These are phyloP conservation scores for Pristionchus maxplancki DNA, from an alignment of 2,888 invertebrate species.

Conservation along the genomic window DNA sequence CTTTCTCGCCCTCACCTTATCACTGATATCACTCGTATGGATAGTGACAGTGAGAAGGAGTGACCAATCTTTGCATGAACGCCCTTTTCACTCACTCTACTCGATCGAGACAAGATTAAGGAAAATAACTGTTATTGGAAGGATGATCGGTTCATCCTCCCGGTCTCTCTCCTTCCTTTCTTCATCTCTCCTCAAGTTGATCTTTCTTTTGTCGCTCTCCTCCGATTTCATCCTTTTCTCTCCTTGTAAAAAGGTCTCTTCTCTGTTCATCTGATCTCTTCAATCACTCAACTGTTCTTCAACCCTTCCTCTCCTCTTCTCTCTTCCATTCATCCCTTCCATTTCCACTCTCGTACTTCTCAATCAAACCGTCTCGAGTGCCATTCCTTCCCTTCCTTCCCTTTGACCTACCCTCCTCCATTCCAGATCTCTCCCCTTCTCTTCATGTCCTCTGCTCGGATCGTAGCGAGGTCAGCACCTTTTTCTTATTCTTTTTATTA, in stretches of 20 bases:
- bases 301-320: neutral
- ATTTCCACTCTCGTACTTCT: neutral
- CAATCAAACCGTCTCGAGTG: neutral
- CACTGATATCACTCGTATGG: constrained; percentile 2
- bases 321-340: constrained; percentile 9
- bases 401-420: neutral
- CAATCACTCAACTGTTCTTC: neutral
- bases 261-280: constrained; percentile 1
- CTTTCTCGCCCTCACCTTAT: constrained; percentile 21
- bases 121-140: neutral
- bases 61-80: constrained; percentile 14
- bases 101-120: neutral
- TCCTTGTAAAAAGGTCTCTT: constrained; percentile 1
- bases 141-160: neutral
- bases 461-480: constrained; percentile 40
- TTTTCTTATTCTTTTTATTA: neutral
- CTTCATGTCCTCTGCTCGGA: constrained; percentile 47
- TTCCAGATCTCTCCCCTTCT: constrained; percentile 15
- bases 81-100: neutral
- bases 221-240: neutral
- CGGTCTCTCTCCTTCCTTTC: neutral
- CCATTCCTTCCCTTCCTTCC: neutral
- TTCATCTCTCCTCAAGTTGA: neutral
- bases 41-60: neutral
- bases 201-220: neutral